Conservation (phyloP, 2,888 invertebrate genomes). For the Melinopterus prodromus region DNA sequence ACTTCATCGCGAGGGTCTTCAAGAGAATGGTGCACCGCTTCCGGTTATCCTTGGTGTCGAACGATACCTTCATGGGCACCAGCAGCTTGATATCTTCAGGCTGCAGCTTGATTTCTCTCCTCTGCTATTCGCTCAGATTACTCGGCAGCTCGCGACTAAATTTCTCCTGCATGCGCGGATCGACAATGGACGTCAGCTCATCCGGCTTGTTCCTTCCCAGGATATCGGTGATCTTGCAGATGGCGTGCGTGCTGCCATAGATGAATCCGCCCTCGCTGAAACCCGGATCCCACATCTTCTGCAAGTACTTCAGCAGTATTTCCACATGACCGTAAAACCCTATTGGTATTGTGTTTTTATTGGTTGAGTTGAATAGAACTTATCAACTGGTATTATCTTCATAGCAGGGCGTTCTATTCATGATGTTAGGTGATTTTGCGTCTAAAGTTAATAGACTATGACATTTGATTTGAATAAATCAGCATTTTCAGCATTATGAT, state of each 20-base stretch:
- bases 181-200: constrained; percentile 52
- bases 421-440: no score
- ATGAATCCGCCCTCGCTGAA: constrained; percentile 61
- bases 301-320: constrained; percentile 55
- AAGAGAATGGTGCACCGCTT: constrained; percentile 52
- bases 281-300: constrained; percentile 57
- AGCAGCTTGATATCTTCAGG: constrained; percentile 59
- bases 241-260: constrained; percentile 55
- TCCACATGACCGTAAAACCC: no score
- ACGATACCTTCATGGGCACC: constrained; percentile 54
- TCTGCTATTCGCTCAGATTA: constrained; percentile 52
- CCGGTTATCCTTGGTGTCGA: constrained; percentile 41
- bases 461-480: no score
- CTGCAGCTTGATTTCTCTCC: constrained; percentile 52
- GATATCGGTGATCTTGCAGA: constrained; percentile 58
- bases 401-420: no score
- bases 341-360: no score
- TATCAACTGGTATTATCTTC: no score
- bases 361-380: no score
- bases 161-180: constrained; percentile 41
- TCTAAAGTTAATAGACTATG: no score
- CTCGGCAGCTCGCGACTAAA: constrained; percentile 50
- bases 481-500: no score
- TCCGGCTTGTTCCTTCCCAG: constrained; percentile 53
- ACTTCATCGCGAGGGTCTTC: constrained; percentile 57